Evolutionary conservation across 2,888 invertebrate species (phyloP), one percentile per base, ranked within the genome.

Genomic region (Leptinotarsa tumamoca): DNA sequence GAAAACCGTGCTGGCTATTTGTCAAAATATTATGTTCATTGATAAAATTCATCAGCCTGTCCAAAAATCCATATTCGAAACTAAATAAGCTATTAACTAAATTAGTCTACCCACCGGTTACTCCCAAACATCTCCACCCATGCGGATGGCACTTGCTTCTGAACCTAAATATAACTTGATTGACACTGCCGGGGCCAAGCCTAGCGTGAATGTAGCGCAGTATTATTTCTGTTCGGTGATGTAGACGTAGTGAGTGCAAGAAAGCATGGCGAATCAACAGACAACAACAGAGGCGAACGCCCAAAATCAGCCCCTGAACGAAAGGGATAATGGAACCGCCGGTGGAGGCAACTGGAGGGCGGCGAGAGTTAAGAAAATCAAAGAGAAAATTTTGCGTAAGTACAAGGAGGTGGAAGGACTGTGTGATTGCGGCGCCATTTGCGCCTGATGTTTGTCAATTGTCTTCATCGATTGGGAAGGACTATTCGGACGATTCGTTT

Each of bases 381-480:
- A 82, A 76, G 77, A 81, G 18, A 82, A 82, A 74, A 74, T 81
- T 77, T 75, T 81, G 67, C 83, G 84, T 83, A 79, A 83, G 84
- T 84, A 71, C 17, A 15, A 14, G 52, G 13, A 43, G 3, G 10
- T 43, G 43, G 43, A 33, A 33, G 7, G 33, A 33, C 7, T 7
- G 33, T 33, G 33, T 43, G 3, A 43, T 10, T 43, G 43, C 10
- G 10, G 43, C 43, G 43, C 43, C 43, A 43, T 43, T 43, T 43
- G 13, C 43, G 43, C 10, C 43, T 43, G 43, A 10, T 43, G 43
- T 10, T 43, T 7, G 10, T 43, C 43, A 43, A 43, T 43, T 43
- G 10, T 43, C 43, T 43, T 43, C 13, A 3, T 43, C 13, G 43
- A 43, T 43, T 3, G 10, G 10, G 10, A 13, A 43, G 33, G 33